Conservation (phyloP, 2,888 invertebrate genomes). For the Nemotelus nigrinus region DNA sequence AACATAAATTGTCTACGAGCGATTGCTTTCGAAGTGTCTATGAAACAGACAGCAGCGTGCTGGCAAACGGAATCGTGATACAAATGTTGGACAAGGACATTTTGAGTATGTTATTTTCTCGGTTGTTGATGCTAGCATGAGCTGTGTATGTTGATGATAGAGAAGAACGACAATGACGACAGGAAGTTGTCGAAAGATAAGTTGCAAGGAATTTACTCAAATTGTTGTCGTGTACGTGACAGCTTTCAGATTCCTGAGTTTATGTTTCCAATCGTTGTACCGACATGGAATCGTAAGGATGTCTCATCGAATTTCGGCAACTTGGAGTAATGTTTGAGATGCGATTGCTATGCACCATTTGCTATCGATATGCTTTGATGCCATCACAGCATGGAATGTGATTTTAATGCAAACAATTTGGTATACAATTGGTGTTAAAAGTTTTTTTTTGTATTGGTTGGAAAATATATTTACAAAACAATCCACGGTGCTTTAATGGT, state of each 20-base stretch:
- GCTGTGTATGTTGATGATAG: background rate
- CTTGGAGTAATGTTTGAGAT: too few species aligned
- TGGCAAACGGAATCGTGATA: constrained; percentile 28
- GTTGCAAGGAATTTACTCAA: constrained; percentile 24
- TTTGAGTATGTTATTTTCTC: constrained; percentile 13
- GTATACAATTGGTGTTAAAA: too few species aligned
- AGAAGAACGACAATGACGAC: background rate
- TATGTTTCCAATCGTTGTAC: background rate
- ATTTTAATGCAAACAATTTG: too few species aligned
- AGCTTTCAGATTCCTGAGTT: constrained; percentile 15
- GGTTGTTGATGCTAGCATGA: background rate
- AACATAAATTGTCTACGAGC: constrained; percentile 7
- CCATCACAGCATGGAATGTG: too few species aligned
- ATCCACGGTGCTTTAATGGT: too few species aligned
- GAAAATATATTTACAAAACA: too few species aligned
- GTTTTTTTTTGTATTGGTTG: too few species aligned
- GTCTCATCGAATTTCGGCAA: too few species aligned
- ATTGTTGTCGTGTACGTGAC: constrained; percentile 37
- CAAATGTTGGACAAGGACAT: constrained; percentile 23
- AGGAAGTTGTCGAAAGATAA: constrained; percentile 26
- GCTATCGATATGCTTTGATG: too few species aligned
- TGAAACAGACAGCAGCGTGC: background rate
- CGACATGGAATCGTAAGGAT: background rate
- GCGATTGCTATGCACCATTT: too few species aligned
- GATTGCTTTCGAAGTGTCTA: constrained; percentile 31